Percentiles rank a stretch among this genome's conserved stretches.
These are phyloP conservation scores for Gorsachius magnificus DNA, from an alignment of 2,797 vertebrate species.

Conservation along the genomic window DNA sequence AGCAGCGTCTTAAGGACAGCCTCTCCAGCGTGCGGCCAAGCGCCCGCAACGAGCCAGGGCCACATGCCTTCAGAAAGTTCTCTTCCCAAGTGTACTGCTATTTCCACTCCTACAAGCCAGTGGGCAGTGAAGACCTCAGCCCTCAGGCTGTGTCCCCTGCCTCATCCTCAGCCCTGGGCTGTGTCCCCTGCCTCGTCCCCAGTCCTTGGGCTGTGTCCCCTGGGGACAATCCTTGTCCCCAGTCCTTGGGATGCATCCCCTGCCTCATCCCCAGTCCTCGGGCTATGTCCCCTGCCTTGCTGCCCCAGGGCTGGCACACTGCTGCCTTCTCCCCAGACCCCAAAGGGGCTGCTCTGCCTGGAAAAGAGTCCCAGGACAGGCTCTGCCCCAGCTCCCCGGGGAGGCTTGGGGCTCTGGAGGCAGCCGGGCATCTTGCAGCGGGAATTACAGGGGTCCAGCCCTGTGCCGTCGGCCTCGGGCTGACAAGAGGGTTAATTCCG, in stretches of 20 bases:
- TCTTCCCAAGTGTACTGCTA: fast-evolving
- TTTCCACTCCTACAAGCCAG: background rate
- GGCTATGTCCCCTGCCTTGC: background rate
- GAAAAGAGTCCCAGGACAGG: background rate
- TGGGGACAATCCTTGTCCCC: background rate
- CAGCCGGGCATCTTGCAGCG: fast-evolving
- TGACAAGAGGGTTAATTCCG: background rate
- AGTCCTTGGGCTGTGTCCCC: too few relatives aligned
- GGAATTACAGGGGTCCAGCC: fast-evolving
- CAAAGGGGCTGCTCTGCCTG: background rate
- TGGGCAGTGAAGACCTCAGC: background rate
- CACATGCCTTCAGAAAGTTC: fast-evolving
- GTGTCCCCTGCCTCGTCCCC: too few relatives aligned
- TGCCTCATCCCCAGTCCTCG: fast-evolving
- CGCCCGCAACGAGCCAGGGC: fast-evolving
- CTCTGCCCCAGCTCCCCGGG: background rate
- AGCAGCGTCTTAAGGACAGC: background rate
- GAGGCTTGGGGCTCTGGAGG: background rate
- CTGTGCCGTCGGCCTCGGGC: fast-evolving
- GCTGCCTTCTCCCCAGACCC: background rate
- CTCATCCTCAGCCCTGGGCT: too few relatives aligned
- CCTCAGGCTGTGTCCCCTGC: background rate
- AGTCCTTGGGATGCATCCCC: too few relatives aligned
- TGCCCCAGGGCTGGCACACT: background rate
- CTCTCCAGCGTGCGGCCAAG: background rate